phyloP scores from a whole-genome alignment of 1,140 invertebrate genomes.

The Dinoponera quadriceps region DNA sequence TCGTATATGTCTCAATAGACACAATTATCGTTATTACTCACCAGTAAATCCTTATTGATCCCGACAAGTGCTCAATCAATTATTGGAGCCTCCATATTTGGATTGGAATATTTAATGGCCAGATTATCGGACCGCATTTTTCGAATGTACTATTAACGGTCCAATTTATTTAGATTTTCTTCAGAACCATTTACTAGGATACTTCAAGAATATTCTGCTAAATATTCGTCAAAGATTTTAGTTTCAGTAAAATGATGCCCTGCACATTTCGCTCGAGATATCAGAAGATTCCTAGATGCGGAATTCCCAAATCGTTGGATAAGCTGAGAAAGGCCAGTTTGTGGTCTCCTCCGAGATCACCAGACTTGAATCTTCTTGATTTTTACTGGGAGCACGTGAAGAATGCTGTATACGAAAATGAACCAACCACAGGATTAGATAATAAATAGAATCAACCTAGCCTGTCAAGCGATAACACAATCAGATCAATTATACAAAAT shows the following conservation, averaged over 20 bases:
- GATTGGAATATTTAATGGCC: slow-evolving; percentile 31
- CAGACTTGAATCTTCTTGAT: slow-evolving; percentile 64
- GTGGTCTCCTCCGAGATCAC: slow-evolving; percentile 69
- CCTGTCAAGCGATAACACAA: neutral
- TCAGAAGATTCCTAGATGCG: neutral
- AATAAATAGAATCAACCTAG: neutral
- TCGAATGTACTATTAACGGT: slow-evolving; percentile 24
- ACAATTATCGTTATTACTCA: slow-evolving; percentile 62
- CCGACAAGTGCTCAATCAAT: slow-evolving; percentile 42
- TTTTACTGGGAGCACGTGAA: slow-evolving; percentile 59
- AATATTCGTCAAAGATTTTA: slow-evolving; percentile 13
- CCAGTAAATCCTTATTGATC: slow-evolving; percentile 55
- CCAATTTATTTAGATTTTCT: slow-evolving; percentile 29
- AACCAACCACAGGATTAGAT: neutral
- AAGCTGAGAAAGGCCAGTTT: slow-evolving; percentile 57
- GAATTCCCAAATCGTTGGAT: slow-evolving; percentile 60
- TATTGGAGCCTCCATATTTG: slow-evolving; percentile 44
- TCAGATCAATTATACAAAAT: too few relatives aligned
- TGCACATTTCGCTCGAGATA: slow-evolving; percentile 8
- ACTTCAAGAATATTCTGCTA: neutral
- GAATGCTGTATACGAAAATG: neutral
- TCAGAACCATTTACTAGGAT: neutral
- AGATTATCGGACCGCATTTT: slow-evolving; percentile 20
- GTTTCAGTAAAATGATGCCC: slow-evolving; percentile 45
- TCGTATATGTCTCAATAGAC: slow-evolving; percentile 66